Base-by-base conservation (phyloP, 2,797 vertebrate species). In the Pipistrellus nathusii region DNA sequence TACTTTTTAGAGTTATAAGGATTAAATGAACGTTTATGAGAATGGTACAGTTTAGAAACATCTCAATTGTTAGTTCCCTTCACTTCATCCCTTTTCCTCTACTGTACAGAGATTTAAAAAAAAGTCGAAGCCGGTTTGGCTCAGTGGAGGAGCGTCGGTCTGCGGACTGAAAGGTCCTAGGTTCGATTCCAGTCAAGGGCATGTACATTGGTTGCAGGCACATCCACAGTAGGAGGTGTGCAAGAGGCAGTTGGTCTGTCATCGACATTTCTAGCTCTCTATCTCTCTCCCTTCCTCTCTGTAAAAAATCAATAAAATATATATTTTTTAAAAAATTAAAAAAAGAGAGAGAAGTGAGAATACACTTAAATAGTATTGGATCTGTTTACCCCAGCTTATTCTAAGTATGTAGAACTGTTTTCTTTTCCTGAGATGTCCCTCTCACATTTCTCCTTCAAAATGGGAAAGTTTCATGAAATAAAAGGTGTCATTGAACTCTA, bases 331-430 rank as follows among this genome's bases (percentile, higher is more conserved):
- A 93, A 92, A 46, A 95, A 80, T 38, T 38, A 41, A 41, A 41
- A 38, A 38, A 7, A 41, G 38, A 41, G 38, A 90, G 11, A 82
- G 35, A 85, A 76, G 35, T 53, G 8, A 95, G 81, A 77, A 90
- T 18, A 80, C 38, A 41, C 30, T 92, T 68, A 73, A 88, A 35
- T 23, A 14, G 23, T 92, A 71, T 86, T 73, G 13, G 27, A 69
- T 69, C 23, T 91, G 30, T 93, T 96, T 53, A 12, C 46, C 18
- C 64, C 4, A 0, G 59, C 66, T 97, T 96, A 87, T 80, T 97
- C 38, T 84, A 94, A 87, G 17, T 87, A 94, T 75, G 59, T 89
- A 87, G 55, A 53, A 64, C 72, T 55, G 84, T 90, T 69, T 20
- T 95, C 13, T 76, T 81, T 44, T 97, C 27, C 0, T 18, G 21